Percentiles rank a stretch among this genome's conserved stretches.
Conservation (phyloP, 2,888 invertebrate genomes). For the Allacma fusca region DNA sequence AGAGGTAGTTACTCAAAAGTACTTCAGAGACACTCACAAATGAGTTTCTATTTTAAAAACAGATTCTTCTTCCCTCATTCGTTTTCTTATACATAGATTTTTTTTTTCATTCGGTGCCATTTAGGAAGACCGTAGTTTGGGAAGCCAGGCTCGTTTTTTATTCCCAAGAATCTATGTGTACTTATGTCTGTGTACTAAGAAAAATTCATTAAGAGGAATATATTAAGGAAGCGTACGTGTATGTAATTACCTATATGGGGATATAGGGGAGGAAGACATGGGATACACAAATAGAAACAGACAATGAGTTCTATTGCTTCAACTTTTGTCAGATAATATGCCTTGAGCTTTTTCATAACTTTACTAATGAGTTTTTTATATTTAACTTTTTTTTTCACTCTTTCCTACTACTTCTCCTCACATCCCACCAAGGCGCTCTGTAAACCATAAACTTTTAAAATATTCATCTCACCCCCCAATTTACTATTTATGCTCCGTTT, state of each 20-base stretch:
- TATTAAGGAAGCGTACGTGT: too few relatives aligned
- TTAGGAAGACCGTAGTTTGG: too few relatives aligned
- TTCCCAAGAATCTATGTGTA: too few relatives aligned
- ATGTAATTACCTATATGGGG: too few relatives aligned
- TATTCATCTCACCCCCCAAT: background rate
- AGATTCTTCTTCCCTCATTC: background rate
- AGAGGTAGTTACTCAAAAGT: conserved; percentile 22
- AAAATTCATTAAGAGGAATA: too few relatives aligned
- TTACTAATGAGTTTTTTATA: conserved; percentile 8
- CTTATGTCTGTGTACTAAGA: too few relatives aligned
- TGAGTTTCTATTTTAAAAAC: conserved; percentile 37
- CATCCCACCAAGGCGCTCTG: background rate
- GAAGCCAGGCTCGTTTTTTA: too few relatives aligned
- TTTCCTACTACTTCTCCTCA: background rate
- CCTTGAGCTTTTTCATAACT: conserved; percentile 12
- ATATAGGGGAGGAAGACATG: too few relatives aligned
- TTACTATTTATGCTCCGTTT: conserved; percentile 9
- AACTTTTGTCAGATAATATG: background rate
- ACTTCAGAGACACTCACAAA: conserved; percentile 38
- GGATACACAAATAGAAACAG: background rate
- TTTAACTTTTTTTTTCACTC: background rate
- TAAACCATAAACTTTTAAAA: background rate
- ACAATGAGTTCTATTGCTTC: background rate
- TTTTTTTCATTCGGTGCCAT: background rate
- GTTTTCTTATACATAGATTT: background rate